Conservation (phyloP, 2,113 vertebrate species). For the Zosterops borbonicus region DNA sequence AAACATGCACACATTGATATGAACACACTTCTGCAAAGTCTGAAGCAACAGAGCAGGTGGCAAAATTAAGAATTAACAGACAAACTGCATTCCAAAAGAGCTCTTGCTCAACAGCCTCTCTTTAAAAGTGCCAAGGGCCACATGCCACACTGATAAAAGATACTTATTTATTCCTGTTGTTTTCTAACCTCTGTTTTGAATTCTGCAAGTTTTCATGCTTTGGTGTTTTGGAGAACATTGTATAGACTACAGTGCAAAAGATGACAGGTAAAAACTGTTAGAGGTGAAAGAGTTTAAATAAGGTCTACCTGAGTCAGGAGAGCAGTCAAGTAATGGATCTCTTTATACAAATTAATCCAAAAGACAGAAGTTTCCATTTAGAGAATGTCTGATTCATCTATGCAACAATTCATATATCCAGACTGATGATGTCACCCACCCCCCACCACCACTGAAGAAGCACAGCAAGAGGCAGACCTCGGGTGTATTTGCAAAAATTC, state of each 20-base stretch:
- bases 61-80: slow-evolving; percentile 21
- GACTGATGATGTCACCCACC: not conserved
- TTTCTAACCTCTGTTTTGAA: not conserved
- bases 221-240: not conserved
- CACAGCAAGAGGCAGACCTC: not conserved
- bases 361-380: not conserved
- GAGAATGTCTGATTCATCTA: not conserved
- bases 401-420: not conserved
- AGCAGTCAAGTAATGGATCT: not conserved
- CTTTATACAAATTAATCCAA: not conserved
- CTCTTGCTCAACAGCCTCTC: slow-evolving; percentile 27
- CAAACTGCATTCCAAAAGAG: slow-evolving; percentile 22
- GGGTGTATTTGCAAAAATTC: not conserved
- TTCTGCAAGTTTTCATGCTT: not conserved
- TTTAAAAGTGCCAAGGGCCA: not conserved
- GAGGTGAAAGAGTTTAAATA: not conserved
- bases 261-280: not conserved
- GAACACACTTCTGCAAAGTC: slow-evolving; percentile 19
- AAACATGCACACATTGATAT: not conserved
- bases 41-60: slow-evolving; percentile 15
- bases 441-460: not conserved
- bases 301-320: not conserved
- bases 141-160: slow-evolving; percentile 22
- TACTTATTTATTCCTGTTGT: not conserved
- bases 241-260: not conserved